Conservation (phyloP, 2,797 vertebrate species). For the Microctenopoma stevenorrisi region DNA sequence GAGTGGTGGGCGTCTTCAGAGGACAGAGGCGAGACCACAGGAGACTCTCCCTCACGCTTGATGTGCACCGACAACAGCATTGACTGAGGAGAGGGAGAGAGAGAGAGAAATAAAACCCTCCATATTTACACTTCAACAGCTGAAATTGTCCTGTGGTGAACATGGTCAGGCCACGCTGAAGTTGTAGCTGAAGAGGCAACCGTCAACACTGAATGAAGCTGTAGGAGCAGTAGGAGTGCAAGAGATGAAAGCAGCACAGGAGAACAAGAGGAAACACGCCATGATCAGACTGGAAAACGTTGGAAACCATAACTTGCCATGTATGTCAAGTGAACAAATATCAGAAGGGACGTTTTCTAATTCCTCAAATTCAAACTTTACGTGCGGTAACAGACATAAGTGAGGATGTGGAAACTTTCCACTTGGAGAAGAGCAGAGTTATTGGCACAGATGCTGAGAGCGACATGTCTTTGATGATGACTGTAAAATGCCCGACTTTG, state of each 20-base stretch:
- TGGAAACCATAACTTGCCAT: neutral
- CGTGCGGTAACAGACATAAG: neutral
- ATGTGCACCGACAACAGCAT: constrained; percentile 98
- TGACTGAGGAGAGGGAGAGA: constrained; percentile 83
- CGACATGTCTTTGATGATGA: constrained; percentile 59
- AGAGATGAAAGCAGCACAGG: neutral
- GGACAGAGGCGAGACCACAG: constrained; percentile 95
- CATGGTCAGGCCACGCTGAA: no score
- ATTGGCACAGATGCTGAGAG: constrained; percentile 55
- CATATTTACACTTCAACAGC: no score
- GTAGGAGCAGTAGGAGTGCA: no score
- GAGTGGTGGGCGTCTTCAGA: constrained; percentile 98
- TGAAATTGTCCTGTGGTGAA: no score
- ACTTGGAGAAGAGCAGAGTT: constrained; percentile 52
- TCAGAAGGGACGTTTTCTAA: neutral
- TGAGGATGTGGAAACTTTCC: constrained; percentile 27
- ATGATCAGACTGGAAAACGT: neutral
- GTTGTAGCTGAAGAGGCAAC: neutral
- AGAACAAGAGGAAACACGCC: neutral
- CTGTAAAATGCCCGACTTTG: constrained; percentile 74
- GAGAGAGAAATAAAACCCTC: constrained; percentile 54
- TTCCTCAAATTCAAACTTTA: neutral
- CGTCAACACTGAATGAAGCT: neutral
- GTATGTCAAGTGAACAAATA: neutral
- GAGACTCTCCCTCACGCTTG: constrained; percentile 99